Evolutionary conservation across 2,888 invertebrate genomes (phyloP).

Genomic region (Stictocephala bisonia): DNA sequence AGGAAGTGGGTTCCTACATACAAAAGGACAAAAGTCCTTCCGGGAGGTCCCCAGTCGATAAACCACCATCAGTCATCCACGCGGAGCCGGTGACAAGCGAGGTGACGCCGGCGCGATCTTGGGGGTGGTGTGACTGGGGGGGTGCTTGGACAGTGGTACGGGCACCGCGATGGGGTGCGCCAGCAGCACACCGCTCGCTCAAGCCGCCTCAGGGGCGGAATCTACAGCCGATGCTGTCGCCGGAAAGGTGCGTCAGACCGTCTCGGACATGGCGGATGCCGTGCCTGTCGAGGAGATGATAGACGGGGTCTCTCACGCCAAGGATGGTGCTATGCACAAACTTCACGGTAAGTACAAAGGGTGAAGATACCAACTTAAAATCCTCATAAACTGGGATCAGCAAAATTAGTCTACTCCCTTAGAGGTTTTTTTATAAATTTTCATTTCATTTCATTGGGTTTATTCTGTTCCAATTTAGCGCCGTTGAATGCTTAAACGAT

Average conservation of each 20-base stretch:
- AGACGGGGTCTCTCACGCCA: slow-evolving; percentile 45
- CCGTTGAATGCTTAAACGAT: too few relatives aligned
- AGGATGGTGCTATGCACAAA: slow-evolving; percentile 52
- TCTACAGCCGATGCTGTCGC: slow-evolving; percentile 42
- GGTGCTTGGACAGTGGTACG: background rate
- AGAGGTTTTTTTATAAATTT: background rate
- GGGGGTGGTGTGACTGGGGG: background rate
- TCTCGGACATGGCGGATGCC: slow-evolving; percentile 42
- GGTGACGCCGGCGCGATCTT: background rate
- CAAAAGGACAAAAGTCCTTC: too few relatives aligned
- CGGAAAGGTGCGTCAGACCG: slow-evolving; percentile 43
- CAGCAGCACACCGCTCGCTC: slow-evolving; percentile 50
- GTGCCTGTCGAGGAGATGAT: slow-evolving; percentile 36
- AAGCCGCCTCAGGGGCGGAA: slow-evolving; percentile 10
- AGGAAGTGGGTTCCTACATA: too few relatives aligned
- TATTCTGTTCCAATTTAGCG: too few relatives aligned
- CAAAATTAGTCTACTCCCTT: background rate
- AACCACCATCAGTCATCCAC: too few relatives aligned
- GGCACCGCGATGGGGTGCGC: slow-evolving; percentile 51
- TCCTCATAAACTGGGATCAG: too few relatives aligned
- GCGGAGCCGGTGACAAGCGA: too few relatives aligned
- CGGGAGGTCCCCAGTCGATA: too few relatives aligned
- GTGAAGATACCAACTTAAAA: too few relatives aligned
- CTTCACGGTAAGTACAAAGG: slow-evolving; percentile 51
- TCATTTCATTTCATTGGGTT: background rate